A percentile compares a stretch with the other conserved stretches of the same genome.
phyloP scores from a whole-genome alignment of 2,888 invertebrate genomes.

The Oasisia sp. region DNA sequence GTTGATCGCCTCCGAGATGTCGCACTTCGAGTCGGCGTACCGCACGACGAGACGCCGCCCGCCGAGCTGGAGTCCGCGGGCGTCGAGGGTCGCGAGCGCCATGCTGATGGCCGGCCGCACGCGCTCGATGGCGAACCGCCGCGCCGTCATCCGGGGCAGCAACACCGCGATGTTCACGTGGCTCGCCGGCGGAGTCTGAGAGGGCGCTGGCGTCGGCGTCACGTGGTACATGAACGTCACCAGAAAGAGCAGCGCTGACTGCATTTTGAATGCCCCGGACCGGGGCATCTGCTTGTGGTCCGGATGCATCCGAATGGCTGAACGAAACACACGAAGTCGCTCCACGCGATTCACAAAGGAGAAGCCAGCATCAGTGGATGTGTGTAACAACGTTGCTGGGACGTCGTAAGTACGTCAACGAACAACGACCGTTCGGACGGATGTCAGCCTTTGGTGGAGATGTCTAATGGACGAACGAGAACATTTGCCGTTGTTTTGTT shows the following conservation, averaged over 20 bases:
- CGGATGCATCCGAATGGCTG: neutral
- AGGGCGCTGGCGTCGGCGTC: neutral
- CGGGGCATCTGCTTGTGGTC: neutral
- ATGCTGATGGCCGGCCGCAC: slow-evolving; percentile 49
- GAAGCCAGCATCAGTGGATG: neutral
- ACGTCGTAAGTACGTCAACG: neutral
- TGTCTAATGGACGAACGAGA: neutral
- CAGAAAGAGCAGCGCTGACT: neutral
- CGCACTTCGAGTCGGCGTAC: slow-evolving; percentile 53
- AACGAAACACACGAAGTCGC: neutral
- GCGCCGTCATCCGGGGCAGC: slow-evolving; percentile 17
- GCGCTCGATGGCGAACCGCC: slow-evolving; percentile 45
- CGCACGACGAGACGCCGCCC: slow-evolving; percentile 30
- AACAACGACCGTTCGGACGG: neutral
- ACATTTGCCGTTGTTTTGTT: neutral
- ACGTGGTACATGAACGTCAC: neutral
- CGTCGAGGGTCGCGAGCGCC: slow-evolving; percentile 44
- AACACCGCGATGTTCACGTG: slow-evolving; percentile 27
- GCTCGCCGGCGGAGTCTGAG: neutral
- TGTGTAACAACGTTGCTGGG: neutral
- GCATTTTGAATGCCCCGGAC: neutral
- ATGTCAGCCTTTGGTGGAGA: neutral
- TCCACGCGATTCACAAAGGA: neutral
- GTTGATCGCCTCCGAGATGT: slow-evolving; percentile 46
- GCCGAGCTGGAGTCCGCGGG: neutral